A percentile compares a stretch with the other conserved stretches of the same genome.
Conservation (phyloP, 2,797 vertebrate species). For the Lemur catta region DNA sequence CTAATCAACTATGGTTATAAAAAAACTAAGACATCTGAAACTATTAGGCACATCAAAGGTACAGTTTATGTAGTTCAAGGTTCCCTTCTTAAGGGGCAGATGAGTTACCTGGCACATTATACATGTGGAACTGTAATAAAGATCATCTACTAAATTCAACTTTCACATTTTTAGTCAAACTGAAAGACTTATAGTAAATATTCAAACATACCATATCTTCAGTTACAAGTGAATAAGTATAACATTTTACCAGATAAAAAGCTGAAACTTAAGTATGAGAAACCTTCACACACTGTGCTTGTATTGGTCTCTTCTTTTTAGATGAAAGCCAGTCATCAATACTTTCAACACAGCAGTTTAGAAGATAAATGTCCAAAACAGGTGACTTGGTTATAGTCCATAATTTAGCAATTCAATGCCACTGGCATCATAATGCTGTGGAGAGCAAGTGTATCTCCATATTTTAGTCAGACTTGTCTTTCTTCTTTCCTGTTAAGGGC, state of each 20-base stretch:
- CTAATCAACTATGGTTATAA: constrained; percentile 73
- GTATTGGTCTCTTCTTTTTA: constrained; percentile 80
- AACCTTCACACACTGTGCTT: constrained; percentile 77
- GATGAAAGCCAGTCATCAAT: constrained; percentile 77
- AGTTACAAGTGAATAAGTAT: constrained; percentile 82
- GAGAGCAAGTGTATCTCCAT: constrained; percentile 65
- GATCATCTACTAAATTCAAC: constrained; percentile 67
- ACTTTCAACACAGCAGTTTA: constrained; percentile 80
- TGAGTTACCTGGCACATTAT: constrained; percentile 71
- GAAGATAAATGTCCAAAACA: constrained; percentile 78
- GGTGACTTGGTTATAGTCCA: constrained; percentile 81
- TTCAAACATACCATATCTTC: constrained; percentile 80
- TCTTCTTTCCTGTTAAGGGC: constrained; percentile 94
- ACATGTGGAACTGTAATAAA: constrained; percentile 71
- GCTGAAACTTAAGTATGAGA: constrained; percentile 81
- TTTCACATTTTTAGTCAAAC: constrained; percentile 85
- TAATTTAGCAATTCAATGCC: constrained; percentile 80
- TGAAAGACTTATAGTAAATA: constrained; percentile 81
- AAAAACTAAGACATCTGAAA: constrained; percentile 78
- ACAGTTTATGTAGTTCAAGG: constrained; percentile 70
- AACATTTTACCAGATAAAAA: constrained; percentile 86
- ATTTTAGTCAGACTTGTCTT: constrained; percentile 98
- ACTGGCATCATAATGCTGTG: constrained; percentile 68
- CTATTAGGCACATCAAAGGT: constrained; percentile 63
- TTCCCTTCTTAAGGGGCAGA: constrained; percentile 69